phyloP scores from a whole-genome alignment of 2,888 invertebrate genomes.

The Fragum whitleyi region DNA sequence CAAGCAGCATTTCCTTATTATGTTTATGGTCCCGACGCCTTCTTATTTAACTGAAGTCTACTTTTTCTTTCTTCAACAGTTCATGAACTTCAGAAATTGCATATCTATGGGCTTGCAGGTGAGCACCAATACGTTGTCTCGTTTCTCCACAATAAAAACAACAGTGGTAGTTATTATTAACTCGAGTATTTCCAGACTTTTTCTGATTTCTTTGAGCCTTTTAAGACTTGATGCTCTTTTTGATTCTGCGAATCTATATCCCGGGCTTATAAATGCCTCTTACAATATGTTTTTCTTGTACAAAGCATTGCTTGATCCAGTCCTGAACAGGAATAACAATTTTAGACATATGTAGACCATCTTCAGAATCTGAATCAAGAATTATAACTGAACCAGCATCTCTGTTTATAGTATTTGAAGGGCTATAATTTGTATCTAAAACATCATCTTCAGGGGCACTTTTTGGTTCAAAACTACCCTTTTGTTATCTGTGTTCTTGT shows the following conservation, averaged over 20 bases:
- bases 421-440: too few species aligned
- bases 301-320: neutral
- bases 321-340: too few species aligned
- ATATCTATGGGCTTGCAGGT: conserved; percentile 18
- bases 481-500: too few species aligned
- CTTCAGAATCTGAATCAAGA: too few species aligned
- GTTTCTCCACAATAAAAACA: conserved; percentile 36
- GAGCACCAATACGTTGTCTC: conserved; percentile 24
- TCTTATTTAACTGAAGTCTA: conserved; percentile 24
- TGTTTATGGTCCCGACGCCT: conserved; percentile 37
- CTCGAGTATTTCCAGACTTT: conserved; percentile 30
- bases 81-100: too few species aligned
- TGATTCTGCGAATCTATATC: conserved; percentile 26
- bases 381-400: too few species aligned
- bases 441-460: too few species aligned
- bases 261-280: conserved; percentile 23
- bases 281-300: conserved; percentile 10
- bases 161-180: conserved; percentile 39
- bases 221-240: conserved; percentile 18
- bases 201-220: conserved; percentile 22
- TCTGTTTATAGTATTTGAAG: too few species aligned
- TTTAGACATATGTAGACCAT: too few species aligned
- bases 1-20: conserved; percentile 25
- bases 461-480: too few species aligned
- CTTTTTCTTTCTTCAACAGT: too few species aligned